Base-by-base conservation (phyloP, 2,113 vertebrate genomes). In the Entelurus aequoreus region DNA sequence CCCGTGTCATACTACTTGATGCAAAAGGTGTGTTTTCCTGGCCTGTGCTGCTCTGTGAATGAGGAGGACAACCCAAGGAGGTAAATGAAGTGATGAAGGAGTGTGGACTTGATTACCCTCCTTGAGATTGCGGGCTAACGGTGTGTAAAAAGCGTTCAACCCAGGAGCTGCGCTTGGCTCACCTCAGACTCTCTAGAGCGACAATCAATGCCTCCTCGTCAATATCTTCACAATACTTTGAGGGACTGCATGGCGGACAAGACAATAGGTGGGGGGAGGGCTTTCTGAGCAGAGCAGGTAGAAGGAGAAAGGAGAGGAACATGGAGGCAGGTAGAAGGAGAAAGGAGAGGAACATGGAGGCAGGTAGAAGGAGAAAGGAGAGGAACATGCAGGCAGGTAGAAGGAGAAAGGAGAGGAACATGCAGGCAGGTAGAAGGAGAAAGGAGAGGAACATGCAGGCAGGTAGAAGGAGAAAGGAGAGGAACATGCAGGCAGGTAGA, bases 201-300 rank as follows among this genome's bases (percentile, higher is more conserved):
- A 76, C 88, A 84, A 88, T 88, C 79, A 82, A 85, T 84, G 72
- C 81, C 75, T 79, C 73, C 69, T 57, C 70, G 89, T 91, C 90
- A 91, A 92, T 92, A 91, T 86, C 82, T 84, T 74, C 78, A 89
- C 86, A 90, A 90, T 89, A 81, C 90, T 90, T 86, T 88, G 84
- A 86, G 75, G 78, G 82, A 84, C 72, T 66, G 69, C 48, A 13
- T 68, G 72, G 72, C 54, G 71, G 73, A 49, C 44, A 40, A 64
- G 71, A 47, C 66, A 58, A 65, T 76, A 60, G 53, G 66, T 71
- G 78, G 78, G 76, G 71, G 77, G 19, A 52, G 73, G 70, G 76
- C 65, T 59, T 48, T 62, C 6, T 58, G 50, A 48, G 52, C 36
- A 21, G 7, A 60, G 62, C 63, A 71, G 76, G 75, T 71, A 65